Base-by-base conservation (phyloP, 1,140 invertebrate species). In the Fopius arisanus region DNA sequence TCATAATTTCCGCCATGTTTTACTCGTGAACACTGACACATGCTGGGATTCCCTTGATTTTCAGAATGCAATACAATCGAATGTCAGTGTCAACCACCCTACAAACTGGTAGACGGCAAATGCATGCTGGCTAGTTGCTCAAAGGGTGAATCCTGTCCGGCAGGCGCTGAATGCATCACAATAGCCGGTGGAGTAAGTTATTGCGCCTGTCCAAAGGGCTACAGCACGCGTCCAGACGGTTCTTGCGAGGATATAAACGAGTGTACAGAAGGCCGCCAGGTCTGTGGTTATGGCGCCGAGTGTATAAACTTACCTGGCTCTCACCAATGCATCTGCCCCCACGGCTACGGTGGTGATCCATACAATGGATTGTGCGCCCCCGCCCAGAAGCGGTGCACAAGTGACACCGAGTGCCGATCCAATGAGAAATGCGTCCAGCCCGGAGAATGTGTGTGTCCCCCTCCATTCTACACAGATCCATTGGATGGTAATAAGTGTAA, bases 391-490 rank as follows among this genome's bases (percentile, higher is more conserved):
- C 90, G 92, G 73, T 97, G 96, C 80, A 90, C 93, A 0, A 92
- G 90, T 72, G 94, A 96, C 80, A 91, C 90, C 65, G 95, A 97
- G 80, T 98, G 96, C 82, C 91, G 91, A 59, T 82, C 91, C 0
- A 97, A 97, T 83, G 95, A 97, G 86, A 94, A 96, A 86, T 98
- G 96, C 84, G 92, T 96, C 10, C 94, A 96, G 82, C 95, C 95
- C 0, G 96, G 95, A 0, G 93, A 96, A 87, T 97, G 96, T 82
- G 90, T 96, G 2, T 97, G 95, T 84, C 94, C 94, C 26, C 94
- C 95, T 19, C 96, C 95, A 0, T 97, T 93, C 85, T 96, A 95
- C 83, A 91, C 93, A 21, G 95, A 96, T 83, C 90, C 92, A 14
- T 86, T 90, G 28, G 93, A 96, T 82, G 92, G 92, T 41, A 94